Base-by-base conservation (phyloP, 2,113 vertebrate genomes). In the Strix uralensis region DNA sequence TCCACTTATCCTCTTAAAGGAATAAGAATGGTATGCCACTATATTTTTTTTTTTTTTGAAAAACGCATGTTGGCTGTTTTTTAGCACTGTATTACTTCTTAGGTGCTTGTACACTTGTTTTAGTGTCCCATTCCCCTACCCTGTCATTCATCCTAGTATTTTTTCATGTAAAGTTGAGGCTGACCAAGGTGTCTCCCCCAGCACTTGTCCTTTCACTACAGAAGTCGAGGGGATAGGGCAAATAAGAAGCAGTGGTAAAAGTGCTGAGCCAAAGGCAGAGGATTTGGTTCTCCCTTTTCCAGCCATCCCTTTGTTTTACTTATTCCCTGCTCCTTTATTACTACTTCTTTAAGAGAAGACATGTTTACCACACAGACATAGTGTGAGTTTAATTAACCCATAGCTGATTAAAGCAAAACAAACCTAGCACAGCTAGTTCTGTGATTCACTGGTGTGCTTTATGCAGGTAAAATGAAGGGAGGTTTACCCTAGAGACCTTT, bases 181-280 rank as follows among this genome's bases (percentile, higher is more conserved):
- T 3, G 2, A 30, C 11, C 26, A 62, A 46, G 44, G 4, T 0
- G 0, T 5, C 3, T 44, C 6, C 25, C 14, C 44, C 23, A 13
- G 47, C 1, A 3, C 8, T 42, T 19, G 15, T 36, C 38, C 49
- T 72, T 51, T 80, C 17, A 13, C 38, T 67, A 9, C 1, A 1
- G 34, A 27, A 78, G 17, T 4, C 4, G 9, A 42, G 0, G 1
- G 38, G 7, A 12, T 8, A 51, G 26, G 34, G 23, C 23, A 61
- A 34, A 17, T 16, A 42, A 61, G 69, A 54, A 81, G 42, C 46
- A 49, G 44, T 11, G 67, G 11, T 38, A 54, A 46, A 86, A 67
- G 38, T 3, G 0, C 23, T 52, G 51, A 77, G 47, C 62, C 62
- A 72, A 69, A 77, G 15, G 14, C 25, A 40, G 25, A 42, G 38